Evolutionary conservation across 2,888 invertebrate species (phyloP), one percentile per base, ranked within the genome.

Genomic region (Stenichneumon culpator): DNA sequence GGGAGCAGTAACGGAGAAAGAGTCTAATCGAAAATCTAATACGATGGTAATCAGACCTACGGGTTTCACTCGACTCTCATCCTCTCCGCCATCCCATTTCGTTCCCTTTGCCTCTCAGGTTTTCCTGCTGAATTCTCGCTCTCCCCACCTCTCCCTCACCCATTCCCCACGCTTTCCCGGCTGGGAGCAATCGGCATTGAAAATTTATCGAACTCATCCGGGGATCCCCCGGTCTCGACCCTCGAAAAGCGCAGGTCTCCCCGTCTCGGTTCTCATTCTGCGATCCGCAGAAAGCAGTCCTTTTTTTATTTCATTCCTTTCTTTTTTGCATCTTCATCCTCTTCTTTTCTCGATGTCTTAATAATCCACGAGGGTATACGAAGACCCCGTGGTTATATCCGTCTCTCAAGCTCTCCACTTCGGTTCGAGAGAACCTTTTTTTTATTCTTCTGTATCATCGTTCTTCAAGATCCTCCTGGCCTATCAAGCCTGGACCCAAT

Each of bases 11-110:
- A 74, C 73, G 79, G 74, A 72, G 79, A 79, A 82, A 82, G 70
- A 87, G 84, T 89, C 87, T 91, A 91, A 91, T 91, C 89, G 90
- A 90, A 91, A 91, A 90, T 88, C 89, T 92, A 92, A 93, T 92
- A 91, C 89, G 90, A 92, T 92, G 90, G 91, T 93, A 92, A 92
- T 93, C 91, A 90, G 89, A 68, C 73, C 74, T 50, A 63, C 83
- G 85, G 86, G 79, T 77, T 86, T 69, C 84, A 86, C 63, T 88
- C 88, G 88, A 72, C 87, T 89, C 57, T 63, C 83, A 70, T 68
- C 87, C 84, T 87, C 72, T 87, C 86, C 87, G 83, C 86, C 84
- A 83, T 83, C 84, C 83, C 82, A 86, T 87, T 69, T 77, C 86
- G 68, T 57, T 74, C 67, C 39, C 47, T 79, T 73, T 82, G 67